Evolutionary conservation across 2,113 vertebrate genomes (phyloP).

Genomic region (Aphelocoma coerulescens): DNA sequence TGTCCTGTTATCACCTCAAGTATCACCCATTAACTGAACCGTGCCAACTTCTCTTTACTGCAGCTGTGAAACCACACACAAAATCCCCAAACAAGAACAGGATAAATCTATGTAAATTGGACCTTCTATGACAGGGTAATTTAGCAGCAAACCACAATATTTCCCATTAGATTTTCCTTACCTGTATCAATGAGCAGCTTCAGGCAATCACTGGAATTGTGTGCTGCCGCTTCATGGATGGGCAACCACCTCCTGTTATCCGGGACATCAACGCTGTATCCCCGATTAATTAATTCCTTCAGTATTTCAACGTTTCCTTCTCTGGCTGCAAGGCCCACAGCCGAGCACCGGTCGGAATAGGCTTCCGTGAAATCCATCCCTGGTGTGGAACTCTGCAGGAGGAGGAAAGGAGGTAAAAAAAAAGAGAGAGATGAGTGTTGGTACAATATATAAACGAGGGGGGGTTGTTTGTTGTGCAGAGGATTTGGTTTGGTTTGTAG

Average conservation of each 20-base stretch:
- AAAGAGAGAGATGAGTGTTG: rapidly evolving
- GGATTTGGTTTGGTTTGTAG: not conserved
- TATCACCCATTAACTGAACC: rapidly evolving
- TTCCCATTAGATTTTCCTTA: constrained; percentile 32
- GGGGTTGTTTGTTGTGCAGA: not conserved
- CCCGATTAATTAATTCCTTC: constrained; percentile 77
- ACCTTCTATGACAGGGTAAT: not conserved
- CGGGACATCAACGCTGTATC: constrained; percentile 77
- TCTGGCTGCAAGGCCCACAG: constrained; percentile 81
- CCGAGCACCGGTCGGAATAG: constrained; percentile 83
- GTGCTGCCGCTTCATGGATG: constrained; percentile 88
- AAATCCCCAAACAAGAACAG: not conserved
- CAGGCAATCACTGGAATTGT: constrained; percentile 78
- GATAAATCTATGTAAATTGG: not conserved
- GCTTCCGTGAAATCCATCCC: constrained; percentile 91
- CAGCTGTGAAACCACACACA: not conserved
- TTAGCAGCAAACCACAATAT: not conserved
- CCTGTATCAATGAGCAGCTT: constrained; percentile 77
- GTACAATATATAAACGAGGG: rapidly evolving
- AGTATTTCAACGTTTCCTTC: constrained; percentile 72
- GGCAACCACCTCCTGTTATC: constrained; percentile 95
- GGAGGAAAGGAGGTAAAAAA: not conserved
- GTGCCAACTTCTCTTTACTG: not conserved
- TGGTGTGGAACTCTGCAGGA: not conserved
- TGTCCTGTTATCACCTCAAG: not conserved